Evolutionary conservation across 2,888 invertebrate species (phyloP).

Genomic region (Sarcophaga subvicina): DNA sequence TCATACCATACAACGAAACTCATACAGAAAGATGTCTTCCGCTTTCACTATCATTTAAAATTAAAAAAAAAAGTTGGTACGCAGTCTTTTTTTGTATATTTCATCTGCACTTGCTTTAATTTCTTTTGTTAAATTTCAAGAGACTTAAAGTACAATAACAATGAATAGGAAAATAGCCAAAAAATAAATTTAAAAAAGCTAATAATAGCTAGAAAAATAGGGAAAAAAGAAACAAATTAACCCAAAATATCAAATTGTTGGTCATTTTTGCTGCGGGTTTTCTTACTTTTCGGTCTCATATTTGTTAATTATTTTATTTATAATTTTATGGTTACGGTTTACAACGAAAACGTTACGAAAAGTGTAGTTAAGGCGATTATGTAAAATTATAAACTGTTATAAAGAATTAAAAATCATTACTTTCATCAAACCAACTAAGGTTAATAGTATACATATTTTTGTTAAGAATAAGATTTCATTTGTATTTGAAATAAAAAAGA

Average conservation of each 20-base stretch:
- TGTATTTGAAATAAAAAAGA: too few species aligned
- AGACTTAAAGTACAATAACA: not conserved
- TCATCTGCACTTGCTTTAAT: constrained; percentile 17
- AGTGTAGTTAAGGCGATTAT: constrained; percentile 31
- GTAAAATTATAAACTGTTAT: constrained; percentile 10
- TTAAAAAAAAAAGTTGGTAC: not conserved
- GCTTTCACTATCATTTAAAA: constrained; percentile 23
- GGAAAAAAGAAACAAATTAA: constrained; percentile 15
- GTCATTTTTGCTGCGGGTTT: not conserved
- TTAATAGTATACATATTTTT: too few species aligned
- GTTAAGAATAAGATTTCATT: too few species aligned
- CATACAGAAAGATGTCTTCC: constrained; percentile 5
- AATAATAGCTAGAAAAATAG: not conserved
- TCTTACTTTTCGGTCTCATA: not conserved
- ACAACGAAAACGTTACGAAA: not conserved
- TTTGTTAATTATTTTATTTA: not conserved
- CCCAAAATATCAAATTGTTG: constrained; percentile 28
- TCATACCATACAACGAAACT: not conserved
- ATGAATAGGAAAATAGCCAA: not conserved
- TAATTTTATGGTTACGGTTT: not conserved
- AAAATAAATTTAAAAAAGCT: not conserved
- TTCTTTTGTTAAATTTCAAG: constrained; percentile 3
- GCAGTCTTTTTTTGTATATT: not conserved
- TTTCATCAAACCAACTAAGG: too few species aligned
- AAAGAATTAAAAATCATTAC: too few species aligned